A percentile compares a stretch with the other conserved stretches of the same genome.
phyloP scores from a whole-genome alignment of 2,113 vertebrate species.

The Chamaetylas fuelleborni region DNA sequence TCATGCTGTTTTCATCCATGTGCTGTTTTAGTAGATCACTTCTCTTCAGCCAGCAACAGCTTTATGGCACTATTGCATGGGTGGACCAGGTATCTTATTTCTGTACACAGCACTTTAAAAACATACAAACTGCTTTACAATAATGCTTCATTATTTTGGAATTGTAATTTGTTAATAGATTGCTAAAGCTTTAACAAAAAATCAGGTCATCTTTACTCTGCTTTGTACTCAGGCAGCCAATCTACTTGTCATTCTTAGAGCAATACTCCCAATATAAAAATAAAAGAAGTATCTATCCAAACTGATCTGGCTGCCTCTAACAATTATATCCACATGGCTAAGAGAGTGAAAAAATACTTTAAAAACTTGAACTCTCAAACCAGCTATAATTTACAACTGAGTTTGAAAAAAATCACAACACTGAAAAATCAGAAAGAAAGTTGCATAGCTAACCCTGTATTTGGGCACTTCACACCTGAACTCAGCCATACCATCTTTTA shows the following conservation, averaged over 20 bases:
- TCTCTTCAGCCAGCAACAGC: background rate
- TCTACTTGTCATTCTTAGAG: background rate
- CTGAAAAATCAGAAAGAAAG: background rate
- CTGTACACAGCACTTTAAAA: background rate
- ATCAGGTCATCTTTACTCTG: background rate
- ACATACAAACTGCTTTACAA: background rate
- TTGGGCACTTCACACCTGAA: background rate
- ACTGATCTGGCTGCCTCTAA: background rate
- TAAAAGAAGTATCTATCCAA: background rate
- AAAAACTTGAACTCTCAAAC: background rate
- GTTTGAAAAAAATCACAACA: background rate
- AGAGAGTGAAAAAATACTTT: background rate
- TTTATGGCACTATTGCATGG: background rate
- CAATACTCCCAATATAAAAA: background rate
- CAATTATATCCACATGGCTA: background rate
- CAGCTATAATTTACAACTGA: background rate
- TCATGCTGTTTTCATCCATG: background rate
- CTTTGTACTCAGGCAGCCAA: background rate
- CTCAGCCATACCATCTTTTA: background rate
- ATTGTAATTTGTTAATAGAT: background rate
- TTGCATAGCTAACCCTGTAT: background rate
- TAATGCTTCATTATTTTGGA: background rate
- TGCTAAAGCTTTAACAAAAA: background rate
- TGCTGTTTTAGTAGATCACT: background rate
- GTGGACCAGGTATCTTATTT: background rate